phyloP scores from a whole-genome alignment of 2,113 vertebrate species.

The Charadrius vociferus region DNA sequence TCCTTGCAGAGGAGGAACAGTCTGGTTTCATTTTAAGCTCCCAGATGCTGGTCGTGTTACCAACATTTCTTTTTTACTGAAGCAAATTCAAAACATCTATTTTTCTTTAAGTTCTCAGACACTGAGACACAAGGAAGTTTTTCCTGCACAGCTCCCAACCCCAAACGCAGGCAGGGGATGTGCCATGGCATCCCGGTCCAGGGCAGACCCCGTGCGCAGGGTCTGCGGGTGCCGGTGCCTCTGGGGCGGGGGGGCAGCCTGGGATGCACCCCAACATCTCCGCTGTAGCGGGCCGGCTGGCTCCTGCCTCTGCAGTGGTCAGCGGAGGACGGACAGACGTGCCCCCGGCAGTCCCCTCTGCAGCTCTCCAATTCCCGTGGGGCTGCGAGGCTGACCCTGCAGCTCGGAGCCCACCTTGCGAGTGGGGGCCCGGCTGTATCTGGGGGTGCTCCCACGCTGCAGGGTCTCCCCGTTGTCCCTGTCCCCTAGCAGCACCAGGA shows the following conservation, averaged over 20 bases:
- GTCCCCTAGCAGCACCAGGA: not conserved
- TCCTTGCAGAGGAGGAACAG: not conserved
- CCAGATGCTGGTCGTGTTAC: not conserved
- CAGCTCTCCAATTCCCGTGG: not conserved
- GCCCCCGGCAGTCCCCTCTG: not conserved
- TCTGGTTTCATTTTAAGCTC: not conserved
- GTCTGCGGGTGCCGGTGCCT: accelerated
- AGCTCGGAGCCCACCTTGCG: not conserved
- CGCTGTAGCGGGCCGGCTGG: not conserved
- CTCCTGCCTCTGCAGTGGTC: not conserved
- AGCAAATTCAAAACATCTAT: not conserved
- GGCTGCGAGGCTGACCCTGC: not conserved
- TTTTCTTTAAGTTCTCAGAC: not conserved
- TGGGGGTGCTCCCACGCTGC: not conserved
- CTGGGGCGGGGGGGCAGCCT: not conserved
- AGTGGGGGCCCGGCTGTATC: not conserved
- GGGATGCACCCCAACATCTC: not conserved
- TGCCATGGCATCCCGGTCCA: accelerated
- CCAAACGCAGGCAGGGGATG: accelerated
- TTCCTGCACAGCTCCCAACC: not conserved
- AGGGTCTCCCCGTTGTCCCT: accelerated
- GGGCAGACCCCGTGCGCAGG: accelerated
- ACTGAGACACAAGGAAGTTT: accelerated
- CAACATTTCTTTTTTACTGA: not conserved
- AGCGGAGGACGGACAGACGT: not conserved